Evolutionary conservation across 92 coral and sea anemone species (phyloP).

Genomic region (Epizoanthus scotinus): DNA sequence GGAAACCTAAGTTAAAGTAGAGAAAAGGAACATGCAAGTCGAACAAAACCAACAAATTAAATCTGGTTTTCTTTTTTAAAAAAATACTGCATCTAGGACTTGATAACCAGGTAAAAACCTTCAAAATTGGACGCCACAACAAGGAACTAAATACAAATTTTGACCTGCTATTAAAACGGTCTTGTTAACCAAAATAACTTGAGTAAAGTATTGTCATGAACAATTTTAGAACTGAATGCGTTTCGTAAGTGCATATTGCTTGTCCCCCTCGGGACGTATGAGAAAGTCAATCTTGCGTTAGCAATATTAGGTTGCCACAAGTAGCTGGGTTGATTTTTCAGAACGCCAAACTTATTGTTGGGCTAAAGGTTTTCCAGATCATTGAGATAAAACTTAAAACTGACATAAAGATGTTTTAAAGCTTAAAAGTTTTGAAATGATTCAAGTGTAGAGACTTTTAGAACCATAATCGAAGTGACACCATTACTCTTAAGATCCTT

Average conservation of each 20-base stretch:
- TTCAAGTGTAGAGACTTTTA: background rate
- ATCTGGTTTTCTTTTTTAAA: background rate
- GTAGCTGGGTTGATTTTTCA: too few species aligned
- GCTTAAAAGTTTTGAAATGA: background rate
- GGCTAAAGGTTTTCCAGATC: background rate
- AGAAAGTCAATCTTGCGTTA: background rate
- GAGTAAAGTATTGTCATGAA: slow-evolving; percentile 6
- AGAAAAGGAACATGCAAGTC: background rate
- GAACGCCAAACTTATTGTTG: background rate
- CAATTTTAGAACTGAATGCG: background rate
- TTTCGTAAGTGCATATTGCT: background rate
- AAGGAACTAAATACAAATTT: background rate
- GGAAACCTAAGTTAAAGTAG: background rate
- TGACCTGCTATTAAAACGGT: background rate
- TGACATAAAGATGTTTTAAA: background rate
- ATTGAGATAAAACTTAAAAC: background rate
- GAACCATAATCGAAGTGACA: background rate
- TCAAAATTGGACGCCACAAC: background rate
- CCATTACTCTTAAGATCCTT: too few species aligned
- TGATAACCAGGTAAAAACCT: slow-evolving; percentile 5
- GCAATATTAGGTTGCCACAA: background rate
- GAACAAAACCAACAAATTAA: background rate
- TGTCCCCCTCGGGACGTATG: background rate
- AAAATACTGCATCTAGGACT: background rate
- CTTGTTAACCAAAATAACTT: slow-evolving; percentile 17